A percentile compares a stretch with the other conserved stretches of the same genome.
Evolutionary conservation across 2,113 vertebrate species (phyloP).

Genomic region (Myodes glareolus): DNA sequence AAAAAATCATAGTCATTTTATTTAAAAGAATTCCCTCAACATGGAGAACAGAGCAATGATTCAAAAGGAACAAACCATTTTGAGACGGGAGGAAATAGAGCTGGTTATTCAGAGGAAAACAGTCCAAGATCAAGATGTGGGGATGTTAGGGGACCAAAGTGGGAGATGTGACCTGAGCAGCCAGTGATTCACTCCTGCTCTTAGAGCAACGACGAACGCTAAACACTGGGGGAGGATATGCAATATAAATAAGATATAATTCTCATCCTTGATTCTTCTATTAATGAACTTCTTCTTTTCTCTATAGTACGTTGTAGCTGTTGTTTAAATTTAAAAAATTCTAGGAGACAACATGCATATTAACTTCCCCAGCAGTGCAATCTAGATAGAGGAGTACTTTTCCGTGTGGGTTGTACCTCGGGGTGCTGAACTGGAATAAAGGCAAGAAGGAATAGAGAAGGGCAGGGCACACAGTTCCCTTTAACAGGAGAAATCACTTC

Average conservation of each 20-base stretch:
- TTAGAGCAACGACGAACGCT: slow-evolving; percentile 2
- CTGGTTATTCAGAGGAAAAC: neutral
- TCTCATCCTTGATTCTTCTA: neutral
- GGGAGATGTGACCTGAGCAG: neutral
- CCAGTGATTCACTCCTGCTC: neutral
- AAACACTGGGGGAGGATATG: neutral
- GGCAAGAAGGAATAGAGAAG: neutral
- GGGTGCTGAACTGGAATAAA: neutral
- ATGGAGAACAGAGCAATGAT: neutral
- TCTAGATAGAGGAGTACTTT: neutral
- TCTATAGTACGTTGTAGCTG: neutral
- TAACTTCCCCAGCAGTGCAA: neutral
- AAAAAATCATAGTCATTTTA: neutral
- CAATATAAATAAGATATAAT: slow-evolving; percentile 12
- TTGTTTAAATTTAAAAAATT: neutral
- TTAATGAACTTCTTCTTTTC: neutral
- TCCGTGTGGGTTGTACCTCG: neutral
- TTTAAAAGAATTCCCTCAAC: neutral
- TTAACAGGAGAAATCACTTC: slow-evolving; percentile 14
- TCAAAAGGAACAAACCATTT: neutral
- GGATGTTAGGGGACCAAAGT: neutral
- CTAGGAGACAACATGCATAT: neutral
- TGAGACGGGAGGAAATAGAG: neutral
- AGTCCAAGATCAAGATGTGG: neutral
- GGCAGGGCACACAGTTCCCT: neutral